Percentiles rank a stretch among this genome's conserved stretches.
These are phyloP conservation scores for Cosmia pyralina DNA, from an alignment of 2,888 invertebrate genomes.

Conservation along the genomic window DNA sequence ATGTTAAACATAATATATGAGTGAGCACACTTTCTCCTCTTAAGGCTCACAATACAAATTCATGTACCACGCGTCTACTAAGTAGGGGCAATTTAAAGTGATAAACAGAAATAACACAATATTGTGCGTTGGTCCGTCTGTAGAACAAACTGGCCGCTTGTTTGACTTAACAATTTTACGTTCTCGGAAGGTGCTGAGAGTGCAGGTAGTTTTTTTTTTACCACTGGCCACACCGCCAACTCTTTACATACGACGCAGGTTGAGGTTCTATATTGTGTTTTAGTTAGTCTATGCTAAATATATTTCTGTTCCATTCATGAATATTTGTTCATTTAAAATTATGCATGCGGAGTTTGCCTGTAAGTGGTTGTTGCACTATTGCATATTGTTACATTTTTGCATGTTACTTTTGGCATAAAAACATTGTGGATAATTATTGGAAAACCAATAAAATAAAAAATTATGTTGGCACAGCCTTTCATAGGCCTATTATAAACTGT, in stretches of 20 bases:
- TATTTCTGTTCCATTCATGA: conserved; percentile 50
- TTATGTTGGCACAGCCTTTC: background rate
- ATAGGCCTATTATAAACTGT: background rate
- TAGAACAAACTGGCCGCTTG: conserved; percentile 79
- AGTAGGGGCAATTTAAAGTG: conserved; percentile 74
- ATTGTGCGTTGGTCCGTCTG: conserved; percentile 59
- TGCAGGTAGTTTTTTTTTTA: conserved; percentile 84
- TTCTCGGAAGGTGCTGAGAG: conserved; percentile 82
- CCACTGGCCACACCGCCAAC: conserved; percentile 64
- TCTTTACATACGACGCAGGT: conserved; percentile 66
- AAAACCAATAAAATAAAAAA: background rate
- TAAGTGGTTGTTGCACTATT: background rate
- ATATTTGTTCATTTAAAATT: conserved; percentile 9
- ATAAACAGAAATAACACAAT: conserved; percentile 73
- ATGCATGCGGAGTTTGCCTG: background rate
- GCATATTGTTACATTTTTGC: background rate
- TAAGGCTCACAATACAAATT: conserved; percentile 54
- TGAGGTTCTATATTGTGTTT: conserved; percentile 54
- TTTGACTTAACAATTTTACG: conserved; percentile 86
- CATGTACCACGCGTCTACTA: conserved; percentile 63
- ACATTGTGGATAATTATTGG: background rate
- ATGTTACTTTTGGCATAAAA: background rate
- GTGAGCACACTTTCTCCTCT: conserved; percentile 54
- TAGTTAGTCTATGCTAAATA: conserved; percentile 41
- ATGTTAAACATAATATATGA: conserved; percentile 38